Conservation (phyloP, 2,888 invertebrate species). For the Belgica antarctica region DNA sequence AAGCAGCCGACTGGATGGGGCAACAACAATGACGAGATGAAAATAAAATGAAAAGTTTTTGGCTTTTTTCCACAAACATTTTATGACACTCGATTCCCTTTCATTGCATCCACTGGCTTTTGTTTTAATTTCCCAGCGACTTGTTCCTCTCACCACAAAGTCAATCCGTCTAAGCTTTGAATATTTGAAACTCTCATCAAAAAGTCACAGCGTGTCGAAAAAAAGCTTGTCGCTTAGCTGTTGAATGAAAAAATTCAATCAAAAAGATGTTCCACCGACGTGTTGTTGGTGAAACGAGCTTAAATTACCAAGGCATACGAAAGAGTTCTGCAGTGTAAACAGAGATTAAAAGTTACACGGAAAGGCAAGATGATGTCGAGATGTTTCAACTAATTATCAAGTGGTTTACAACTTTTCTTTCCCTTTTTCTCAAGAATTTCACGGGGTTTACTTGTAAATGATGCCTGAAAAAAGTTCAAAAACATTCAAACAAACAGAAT, state of each 20-base stretch:
- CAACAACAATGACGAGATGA: not conserved
- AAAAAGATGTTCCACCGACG: not conserved
- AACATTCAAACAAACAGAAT: too few species aligned
- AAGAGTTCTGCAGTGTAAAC: not conserved
- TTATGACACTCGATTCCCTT: not conserved
- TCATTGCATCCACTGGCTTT: constrained; percentile 26
- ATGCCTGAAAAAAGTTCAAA: too few species aligned
- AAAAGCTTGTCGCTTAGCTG: not conserved
- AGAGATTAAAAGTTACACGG: constrained; percentile 20
- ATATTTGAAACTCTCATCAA: not conserved
- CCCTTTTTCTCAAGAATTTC: not conserved
- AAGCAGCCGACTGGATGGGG: too few species aligned
- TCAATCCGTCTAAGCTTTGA: not conserved
- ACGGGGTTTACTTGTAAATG: not conserved
- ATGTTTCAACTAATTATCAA: constrained; percentile 40
- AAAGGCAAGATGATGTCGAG: constrained; percentile 2
- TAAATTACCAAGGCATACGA: not conserved
- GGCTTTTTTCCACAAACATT: constrained; percentile 12
- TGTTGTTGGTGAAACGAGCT: not conserved
- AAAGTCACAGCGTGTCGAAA: constrained; percentile 23
- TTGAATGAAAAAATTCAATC: not conserved
- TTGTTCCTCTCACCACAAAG: not conserved
- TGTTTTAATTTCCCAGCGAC: constrained; percentile 36
- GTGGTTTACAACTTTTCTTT: constrained; percentile 35
- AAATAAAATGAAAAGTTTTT: constrained; percentile 11